phyloP scores from a whole-genome alignment of 2,113 vertebrate genomes.

The Poeciliopsis turrubarensis region DNA sequence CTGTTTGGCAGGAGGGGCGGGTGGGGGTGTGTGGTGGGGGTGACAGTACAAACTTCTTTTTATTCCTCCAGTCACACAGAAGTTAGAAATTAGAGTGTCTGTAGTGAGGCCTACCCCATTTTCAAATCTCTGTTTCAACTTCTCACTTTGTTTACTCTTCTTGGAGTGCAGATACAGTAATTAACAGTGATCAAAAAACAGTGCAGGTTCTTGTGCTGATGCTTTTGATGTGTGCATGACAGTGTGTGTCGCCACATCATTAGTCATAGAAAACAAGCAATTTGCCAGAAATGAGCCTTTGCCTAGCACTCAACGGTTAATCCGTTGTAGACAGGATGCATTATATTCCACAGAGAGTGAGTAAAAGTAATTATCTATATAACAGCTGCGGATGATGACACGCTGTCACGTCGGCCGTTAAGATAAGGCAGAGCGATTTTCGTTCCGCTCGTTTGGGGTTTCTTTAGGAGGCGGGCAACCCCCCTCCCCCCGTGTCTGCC shows the following conservation, averaged over 20 bases:
- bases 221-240: slow-evolving; percentile 58
- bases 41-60: slow-evolving; percentile 75
- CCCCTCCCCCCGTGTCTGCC: slow-evolving; percentile 31
- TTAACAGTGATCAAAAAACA: slow-evolving; percentile 71
- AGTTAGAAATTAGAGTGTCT: slow-evolving; percentile 73
- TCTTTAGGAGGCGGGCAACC: slow-evolving; percentile 14
- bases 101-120: slow-evolving; percentile 18
- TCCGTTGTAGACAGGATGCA: slow-evolving; percentile 16
- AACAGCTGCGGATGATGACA: slow-evolving; percentile 34
- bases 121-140: slow-evolving; percentile 53
- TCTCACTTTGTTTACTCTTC: slow-evolving; percentile 65
- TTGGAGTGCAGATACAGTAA: slow-evolving; percentile 63
- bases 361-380: slow-evolving; percentile 38
- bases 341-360: slow-evolving; percentile 28
- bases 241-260: slow-evolving; percentile 52
- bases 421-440: slow-evolving; percentile 11
- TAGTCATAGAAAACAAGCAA: slow-evolving; percentile 46
- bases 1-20: slow-evolving; percentile 36
- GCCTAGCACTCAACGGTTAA: slow-evolving; percentile 32
- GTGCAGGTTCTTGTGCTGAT: slow-evolving; percentile 53
- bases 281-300: slow-evolving; percentile 50
- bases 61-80: slow-evolving; percentile 64
- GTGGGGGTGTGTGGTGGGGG: background rate
- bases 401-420: slow-evolving; percentile 7
- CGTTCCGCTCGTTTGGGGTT: background rate